Evolutionary conservation across 2,113 vertebrate genomes (phyloP).

Genomic region (Rissa tridactyla): DNA sequence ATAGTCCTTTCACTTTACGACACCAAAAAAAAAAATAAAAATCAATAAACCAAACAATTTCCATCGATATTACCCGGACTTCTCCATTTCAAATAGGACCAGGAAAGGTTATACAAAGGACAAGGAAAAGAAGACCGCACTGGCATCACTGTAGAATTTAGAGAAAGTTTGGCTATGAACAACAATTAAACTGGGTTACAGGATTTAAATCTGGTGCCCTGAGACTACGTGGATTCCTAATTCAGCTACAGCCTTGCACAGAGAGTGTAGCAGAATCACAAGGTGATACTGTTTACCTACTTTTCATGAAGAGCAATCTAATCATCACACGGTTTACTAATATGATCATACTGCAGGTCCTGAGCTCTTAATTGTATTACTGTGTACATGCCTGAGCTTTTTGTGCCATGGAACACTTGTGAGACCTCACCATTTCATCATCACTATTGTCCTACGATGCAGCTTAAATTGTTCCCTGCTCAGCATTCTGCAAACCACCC

Average conservation of each 20-base stretch:
- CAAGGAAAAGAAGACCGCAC: not conserved
- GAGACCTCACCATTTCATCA: not conserved
- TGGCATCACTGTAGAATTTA: not conserved
- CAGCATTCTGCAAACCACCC: not conserved
- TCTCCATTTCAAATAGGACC: not conserved
- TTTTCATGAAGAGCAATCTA: not conserved
- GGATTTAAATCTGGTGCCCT: not conserved
- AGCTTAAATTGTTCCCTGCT: not conserved
- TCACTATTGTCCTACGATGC: not conserved
- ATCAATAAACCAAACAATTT: not conserved
- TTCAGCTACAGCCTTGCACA: not conserved
- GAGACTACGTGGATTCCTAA: not conserved
- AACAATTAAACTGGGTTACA: not conserved
- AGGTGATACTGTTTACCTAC: not conserved
- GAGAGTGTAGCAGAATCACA: not conserved
- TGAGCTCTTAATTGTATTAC: not conserved
- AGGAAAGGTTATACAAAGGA: not conserved
- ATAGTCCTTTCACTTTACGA: not conserved
- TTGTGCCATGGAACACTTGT: not conserved
- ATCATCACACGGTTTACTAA: accelerated
- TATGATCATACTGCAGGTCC: not conserved
- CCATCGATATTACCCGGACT: not conserved
- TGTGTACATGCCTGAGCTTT: not conserved
- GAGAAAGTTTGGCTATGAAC: not conserved
- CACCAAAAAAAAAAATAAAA: not conserved